A percentile compares a stretch with the other conserved stretches of the same genome.
phyloP scores from a whole-genome alignment of 2,888 invertebrate species.

The Dendrolimus pini region DNA sequence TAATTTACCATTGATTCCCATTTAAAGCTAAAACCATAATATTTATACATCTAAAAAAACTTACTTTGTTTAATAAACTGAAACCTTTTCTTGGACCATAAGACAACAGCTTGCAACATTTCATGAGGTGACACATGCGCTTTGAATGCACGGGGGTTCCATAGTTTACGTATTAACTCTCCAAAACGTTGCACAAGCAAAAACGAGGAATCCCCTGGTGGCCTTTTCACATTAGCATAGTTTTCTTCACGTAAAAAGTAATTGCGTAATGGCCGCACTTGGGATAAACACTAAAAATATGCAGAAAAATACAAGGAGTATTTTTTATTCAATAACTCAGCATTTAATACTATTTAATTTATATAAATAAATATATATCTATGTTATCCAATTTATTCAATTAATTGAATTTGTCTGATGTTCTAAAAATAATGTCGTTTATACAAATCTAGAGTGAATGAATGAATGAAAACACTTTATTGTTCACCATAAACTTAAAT shows the following conservation, averaged over 20 bases:
- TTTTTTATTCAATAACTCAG: too few species aligned
- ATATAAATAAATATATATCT: too few species aligned
- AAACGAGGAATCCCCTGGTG: slow-evolving; percentile 96
- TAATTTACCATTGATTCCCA: too few species aligned
- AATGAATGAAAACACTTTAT: too few species aligned
- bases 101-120: slow-evolving; percentile 98
- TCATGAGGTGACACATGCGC: slow-evolving; percentile 99
- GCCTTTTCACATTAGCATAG: slow-evolving; percentile 91
- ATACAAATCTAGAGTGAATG: too few species aligned
- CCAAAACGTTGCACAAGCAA: slow-evolving; percentile 95
- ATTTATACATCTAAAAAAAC: slow-evolving; percentile 10
- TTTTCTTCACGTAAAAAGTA: slow-evolving; percentile 97
- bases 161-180: slow-evolving; percentile 96
- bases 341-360: too few species aligned
- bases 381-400: too few species aligned
- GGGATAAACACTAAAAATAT: slow-evolving; percentile 88
- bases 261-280: slow-evolving; percentile 95
- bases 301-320: neutral
- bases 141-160: slow-evolving; percentile 99
- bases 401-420: too few species aligned
- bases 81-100: slow-evolving; percentile 97
- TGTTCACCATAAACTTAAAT: too few species aligned
- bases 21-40: too few species aligned
- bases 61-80: slow-evolving; percentile 98
- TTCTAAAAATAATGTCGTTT: too few species aligned